phyloP scores from a whole-genome alignment of 53 echinoderm and acorn worm species.

The Henricia sp. region DNA sequence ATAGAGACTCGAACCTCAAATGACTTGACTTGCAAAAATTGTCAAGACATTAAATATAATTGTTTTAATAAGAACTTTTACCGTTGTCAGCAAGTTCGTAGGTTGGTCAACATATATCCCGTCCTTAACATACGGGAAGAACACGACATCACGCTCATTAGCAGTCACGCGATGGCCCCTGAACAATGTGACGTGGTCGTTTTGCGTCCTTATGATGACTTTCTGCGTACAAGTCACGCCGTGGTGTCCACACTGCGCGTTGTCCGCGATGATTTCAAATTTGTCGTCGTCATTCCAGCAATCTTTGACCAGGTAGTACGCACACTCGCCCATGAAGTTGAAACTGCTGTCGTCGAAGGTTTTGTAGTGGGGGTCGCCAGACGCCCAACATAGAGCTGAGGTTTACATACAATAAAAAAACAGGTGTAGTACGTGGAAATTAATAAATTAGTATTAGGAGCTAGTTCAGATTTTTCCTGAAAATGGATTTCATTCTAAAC shows the following conservation, averaged over 20 bases:
- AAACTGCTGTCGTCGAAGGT: constrained; percentile 75
- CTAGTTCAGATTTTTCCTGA: no score
- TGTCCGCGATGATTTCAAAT: constrained; percentile 62
- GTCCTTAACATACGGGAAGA: constrained; percentile 61
- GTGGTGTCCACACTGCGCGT: constrained; percentile 52
- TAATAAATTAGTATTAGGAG: no score
- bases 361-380: constrained; percentile 77
- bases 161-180: constrained; percentile 60
- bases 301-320: constrained; percentile 66
- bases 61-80: constrained; percentile 48
- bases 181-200: constrained; percentile 56
- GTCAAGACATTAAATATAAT: no score
- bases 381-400: constrained; percentile 69
- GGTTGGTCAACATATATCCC: constrained; percentile 76
- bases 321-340: constrained; percentile 72
- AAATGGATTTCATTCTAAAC: no score
- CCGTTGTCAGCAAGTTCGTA: constrained; percentile 67
- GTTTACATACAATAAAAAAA: no score
- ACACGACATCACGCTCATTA: constrained; percentile 59
- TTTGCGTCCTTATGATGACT: constrained; percentile 59
- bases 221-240: constrained; percentile 81
- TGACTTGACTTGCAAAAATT: no score
- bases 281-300: constrained; percentile 46
- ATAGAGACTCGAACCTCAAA: no score
- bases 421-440: no score